A percentile compares a stretch with the other conserved stretches of the same genome.
Conservation (phyloP, 1,140 invertebrate species). For the Laupala kohalensis region DNA sequence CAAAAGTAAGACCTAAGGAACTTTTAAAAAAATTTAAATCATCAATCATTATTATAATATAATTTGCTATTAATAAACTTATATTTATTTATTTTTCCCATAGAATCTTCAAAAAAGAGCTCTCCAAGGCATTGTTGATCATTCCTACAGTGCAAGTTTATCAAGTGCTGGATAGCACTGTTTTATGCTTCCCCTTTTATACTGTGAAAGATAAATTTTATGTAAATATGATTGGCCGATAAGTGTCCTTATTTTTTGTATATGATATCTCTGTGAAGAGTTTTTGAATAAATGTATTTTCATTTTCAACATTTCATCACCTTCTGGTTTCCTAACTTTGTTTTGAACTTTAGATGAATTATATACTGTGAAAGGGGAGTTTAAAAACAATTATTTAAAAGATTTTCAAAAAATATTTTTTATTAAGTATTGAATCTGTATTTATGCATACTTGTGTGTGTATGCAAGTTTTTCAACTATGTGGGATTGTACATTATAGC, state of each 20-base stretch:
- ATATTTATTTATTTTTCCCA: neutral
- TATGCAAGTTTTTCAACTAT: too few relatives aligned
- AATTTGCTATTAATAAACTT: neutral
- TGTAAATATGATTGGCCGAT: neutral
- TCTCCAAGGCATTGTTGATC: neutral
- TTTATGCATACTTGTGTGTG: too few relatives aligned
- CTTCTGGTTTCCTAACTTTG: neutral
- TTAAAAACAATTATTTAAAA: too few relatives aligned
- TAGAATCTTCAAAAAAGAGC: neutral
- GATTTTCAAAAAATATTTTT: too few relatives aligned
- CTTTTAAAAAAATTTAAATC: too few relatives aligned
- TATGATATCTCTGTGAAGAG: neutral
- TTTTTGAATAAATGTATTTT: neutral
- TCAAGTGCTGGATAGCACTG: neutral
- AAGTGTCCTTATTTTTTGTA: neutral
- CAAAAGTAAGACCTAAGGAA: constrained; percentile 29
- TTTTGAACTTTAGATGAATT: too few relatives aligned
- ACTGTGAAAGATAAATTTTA: too few relatives aligned
- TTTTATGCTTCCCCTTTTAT: too few relatives aligned
- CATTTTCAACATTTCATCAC: neutral
- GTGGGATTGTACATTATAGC: too few relatives aligned
- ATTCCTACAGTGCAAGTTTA: neutral
- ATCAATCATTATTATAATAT: too few relatives aligned
- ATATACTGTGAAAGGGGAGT: too few relatives aligned
- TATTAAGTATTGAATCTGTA: too few relatives aligned